A percentile compares a stretch with the other conserved stretches of the same genome.
Evolutionary conservation across 92 coral and sea anemone species (phyloP).

Genomic region (Porites cylindrica): DNA sequence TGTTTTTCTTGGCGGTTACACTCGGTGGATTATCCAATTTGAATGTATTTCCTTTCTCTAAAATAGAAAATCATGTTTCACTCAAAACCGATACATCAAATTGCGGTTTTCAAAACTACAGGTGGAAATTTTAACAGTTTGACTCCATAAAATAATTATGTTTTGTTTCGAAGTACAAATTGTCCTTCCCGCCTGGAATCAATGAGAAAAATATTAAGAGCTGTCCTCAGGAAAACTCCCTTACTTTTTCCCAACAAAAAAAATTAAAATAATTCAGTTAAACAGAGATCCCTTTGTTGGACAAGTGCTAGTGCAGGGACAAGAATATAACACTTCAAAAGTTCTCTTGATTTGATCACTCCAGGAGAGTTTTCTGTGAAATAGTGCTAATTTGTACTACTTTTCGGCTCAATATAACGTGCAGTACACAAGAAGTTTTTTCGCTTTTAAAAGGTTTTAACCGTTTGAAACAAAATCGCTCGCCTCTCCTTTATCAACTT

Average conservation of each 20-base stretch:
- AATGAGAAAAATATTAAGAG: neutral
- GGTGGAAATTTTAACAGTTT: slow-evolving; percentile 46
- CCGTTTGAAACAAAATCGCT: slow-evolving; percentile 4
- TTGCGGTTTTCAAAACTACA: slow-evolving; percentile 42
- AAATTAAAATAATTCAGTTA: neutral
- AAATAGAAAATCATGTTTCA: neutral
- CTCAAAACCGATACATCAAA: slow-evolving; percentile 16
- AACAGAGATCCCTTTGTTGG: neutral
- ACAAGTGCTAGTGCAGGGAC: neutral
- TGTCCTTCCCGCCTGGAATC: neutral
- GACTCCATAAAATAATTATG: slow-evolving; percentile 42
- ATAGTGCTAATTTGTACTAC: slow-evolving; percentile 9
- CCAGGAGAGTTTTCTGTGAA: neutral
- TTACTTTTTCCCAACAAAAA: neutral
- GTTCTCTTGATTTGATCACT: slow-evolving; percentile 18
- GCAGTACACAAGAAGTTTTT: neutral
- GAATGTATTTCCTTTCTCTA: neutral
- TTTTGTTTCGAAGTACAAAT: slow-evolving; percentile 10
- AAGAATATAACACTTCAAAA: slow-evolving; percentile 10
- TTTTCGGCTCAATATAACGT: slow-evolving; percentile 14
- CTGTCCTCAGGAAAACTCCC: neutral
- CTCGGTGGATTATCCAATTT: neutral
- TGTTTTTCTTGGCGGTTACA: neutral
- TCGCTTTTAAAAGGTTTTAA: neutral
- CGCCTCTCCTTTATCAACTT: neutral